phyloP scores from a whole-genome alignment of 92 coral and sea anemone species.

The Hydrozoanthus gracilis region DNA sequence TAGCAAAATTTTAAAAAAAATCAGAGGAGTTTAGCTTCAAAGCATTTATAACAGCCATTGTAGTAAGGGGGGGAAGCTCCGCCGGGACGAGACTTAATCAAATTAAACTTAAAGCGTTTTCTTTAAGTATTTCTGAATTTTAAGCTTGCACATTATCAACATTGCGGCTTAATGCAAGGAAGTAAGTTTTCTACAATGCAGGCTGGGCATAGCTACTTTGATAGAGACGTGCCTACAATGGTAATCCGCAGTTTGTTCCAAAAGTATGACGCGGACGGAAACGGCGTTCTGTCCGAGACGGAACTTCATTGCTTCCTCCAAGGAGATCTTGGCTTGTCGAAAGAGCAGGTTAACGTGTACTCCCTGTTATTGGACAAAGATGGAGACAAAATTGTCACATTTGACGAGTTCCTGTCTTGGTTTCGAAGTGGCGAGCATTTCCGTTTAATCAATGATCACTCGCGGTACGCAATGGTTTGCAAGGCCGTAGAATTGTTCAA shows the following conservation, averaged over 20 bases:
- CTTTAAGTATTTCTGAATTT: too few species aligned
- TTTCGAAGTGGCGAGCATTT: slow-evolving; percentile 32
- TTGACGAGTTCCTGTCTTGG: slow-evolving; percentile 40
- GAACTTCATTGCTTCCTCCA: slow-evolving; percentile 66
- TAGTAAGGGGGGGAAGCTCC: too few species aligned
- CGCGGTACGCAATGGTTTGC: slow-evolving; percentile 46
- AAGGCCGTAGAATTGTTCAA: slow-evolving; percentile 73
- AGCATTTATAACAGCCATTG: too few species aligned
- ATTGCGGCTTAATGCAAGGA: background rate
- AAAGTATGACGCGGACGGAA: slow-evolving; percentile 67
- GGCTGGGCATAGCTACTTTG: slow-evolving; percentile 76
- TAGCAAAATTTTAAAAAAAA: too few species aligned
- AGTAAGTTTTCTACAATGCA: slow-evolving; percentile 60
- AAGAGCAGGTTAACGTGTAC: slow-evolving; percentile 10
- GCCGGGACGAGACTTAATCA: too few species aligned
- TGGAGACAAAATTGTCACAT: slow-evolving; percentile 16
- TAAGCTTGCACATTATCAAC: background rate
- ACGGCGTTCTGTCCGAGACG: slow-evolving; percentile 65
- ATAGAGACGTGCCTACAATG: slow-evolving; percentile 61
- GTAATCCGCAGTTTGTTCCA: slow-evolving; percentile 76
- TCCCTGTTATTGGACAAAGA: slow-evolving; percentile 29
- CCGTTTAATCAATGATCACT: background rate
- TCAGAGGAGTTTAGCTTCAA: too few species aligned
- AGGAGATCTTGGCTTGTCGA: slow-evolving; percentile 68
- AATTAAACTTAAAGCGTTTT: too few species aligned